Base-by-base conservation (phyloP, 2,888 invertebrate genomes). In the Dastarcus helophoroides region DNA sequence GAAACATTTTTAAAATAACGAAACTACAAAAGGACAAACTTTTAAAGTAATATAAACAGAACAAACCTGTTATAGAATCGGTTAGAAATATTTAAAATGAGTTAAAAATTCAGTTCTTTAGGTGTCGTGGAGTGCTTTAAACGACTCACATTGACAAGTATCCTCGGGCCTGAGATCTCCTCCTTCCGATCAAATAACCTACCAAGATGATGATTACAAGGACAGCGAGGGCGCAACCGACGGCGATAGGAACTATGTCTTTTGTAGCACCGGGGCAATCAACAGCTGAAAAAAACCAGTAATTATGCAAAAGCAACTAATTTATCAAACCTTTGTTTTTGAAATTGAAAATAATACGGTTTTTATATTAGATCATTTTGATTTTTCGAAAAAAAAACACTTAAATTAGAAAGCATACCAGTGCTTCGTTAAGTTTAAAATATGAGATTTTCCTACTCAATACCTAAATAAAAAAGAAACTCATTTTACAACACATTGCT, bases 221-320 rank as follows among this genome's bases (percentile, higher is more conserved):
- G 29, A 76, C 85, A 39, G 85, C 89, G 35, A 98, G 69, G 29
- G 89, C 86, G 57, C 88, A 86, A 9, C 97, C 98, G 38, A 98
- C 97, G 12, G 88, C 90, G 55, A 98, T 94, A 13, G 97, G 97
- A 34, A 98, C 94, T 39, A 90, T 74, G 65, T 95, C 95, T 9
- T 85, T 76, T 3, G 82, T 77, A 19, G 68, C 67, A 33, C 73
- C 67, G 46, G 72, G 71, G 60, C 88, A 88, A 51, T 84, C 80
- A 50, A 73, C 66, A 2, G 76, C 82, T 82, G 60, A 2, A 64
- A 58, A 39, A 9, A 27, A 11, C 17, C 7, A 28, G 13, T 3
- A 29, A 9, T 22, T n/a, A n/a, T n/a, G n/a, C n/a, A n/a, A n/a
- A n/a, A n/a, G n/a, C n/a, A n/a, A n/a, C n/a, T n/a, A n/a, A n/a